Evolutionary conservation across 2,113 vertebrate genomes (phyloP), one percentile per base, ranked within the genome.

Genomic region (Willisornis vidua): DNA sequence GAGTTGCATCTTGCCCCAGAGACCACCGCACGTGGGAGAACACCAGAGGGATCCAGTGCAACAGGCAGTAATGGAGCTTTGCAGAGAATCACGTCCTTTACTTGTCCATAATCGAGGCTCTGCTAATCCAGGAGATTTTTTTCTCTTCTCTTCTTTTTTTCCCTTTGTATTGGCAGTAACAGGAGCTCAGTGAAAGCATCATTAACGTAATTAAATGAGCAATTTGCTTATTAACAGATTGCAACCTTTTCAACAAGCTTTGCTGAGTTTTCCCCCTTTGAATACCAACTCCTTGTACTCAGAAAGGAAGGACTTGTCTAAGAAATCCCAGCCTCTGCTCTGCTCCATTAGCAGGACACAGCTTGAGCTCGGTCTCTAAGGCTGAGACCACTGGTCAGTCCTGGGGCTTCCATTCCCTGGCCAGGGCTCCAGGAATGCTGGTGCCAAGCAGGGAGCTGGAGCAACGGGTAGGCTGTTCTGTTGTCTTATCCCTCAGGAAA

Each of bases 1-100:
- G 16, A 33, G 14, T 0, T 23, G 43, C 22, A 13, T 22, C 67
- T 90, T 65, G 24, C 73, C 67, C 22, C 46, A 17, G 87, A 68
- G 58, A 18, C 1, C 19, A 3, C 4, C 0, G 1, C 37, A 1
- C 0, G 6, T 25, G 45, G 55, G 25, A 39, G n/a, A 22, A 2
- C 2, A 19, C 39, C 6, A 67, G 35, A 66, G 55, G 49, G 3
- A 18, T 14, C 41, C 13, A 51, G 35, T 3, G 55, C 55, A 14
- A 22, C 10, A 5, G 23, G 49, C 48, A 77, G 26, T 2, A n/a
- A 58, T 0, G 1, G 11, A 8, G 68, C 15, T 77, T 52, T 19
- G 4, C 19, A 20, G 22, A 20, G 22, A 18, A 74, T 45, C 6
- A 0, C 0, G 4, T 19, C n/a, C 11, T 61, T 51, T 65, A 25